These are phyloP conservation scores for Solenopsis fugax DNA, from an alignment of 1,140 invertebrate genomes.

Conservation along the genomic window DNA sequence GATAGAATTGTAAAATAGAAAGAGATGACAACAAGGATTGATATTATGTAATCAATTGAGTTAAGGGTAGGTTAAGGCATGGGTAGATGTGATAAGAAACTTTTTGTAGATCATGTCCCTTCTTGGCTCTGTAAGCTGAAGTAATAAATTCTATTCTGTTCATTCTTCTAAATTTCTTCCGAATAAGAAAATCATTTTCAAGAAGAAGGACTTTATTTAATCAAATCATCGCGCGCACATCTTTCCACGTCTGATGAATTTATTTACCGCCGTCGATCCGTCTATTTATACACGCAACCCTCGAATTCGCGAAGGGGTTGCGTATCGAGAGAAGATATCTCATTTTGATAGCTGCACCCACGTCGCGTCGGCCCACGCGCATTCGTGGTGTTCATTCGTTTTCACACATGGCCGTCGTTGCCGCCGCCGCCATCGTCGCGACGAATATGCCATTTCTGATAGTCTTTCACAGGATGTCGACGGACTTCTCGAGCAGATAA, in stretches of 20 bases:
- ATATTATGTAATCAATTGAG: no score
- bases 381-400: conserved; percentile 13
- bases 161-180: no score
- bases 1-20: no score
- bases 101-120: no score
- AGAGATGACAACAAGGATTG: no score
- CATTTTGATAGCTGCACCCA: not conserved
- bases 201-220: no score
- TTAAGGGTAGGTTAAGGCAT: no score
- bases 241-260: not conserved
- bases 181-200: no score
- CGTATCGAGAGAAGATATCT: conserved; percentile 29
- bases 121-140: no score
- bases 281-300: conserved; percentile 6
- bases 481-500: conserved; percentile 46
- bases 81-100: no score
- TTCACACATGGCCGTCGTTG: conserved; percentile 1
- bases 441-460: conserved; percentile 33
- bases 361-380: not conserved
- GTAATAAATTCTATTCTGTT: no score
- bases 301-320: conserved; percentile 30
- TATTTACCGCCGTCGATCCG: not conserved
- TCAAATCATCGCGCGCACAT: not conserved
- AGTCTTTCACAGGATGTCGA: conserved; percentile 10
- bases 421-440: not conserved